Percentiles rank a stretch among this genome's conserved stretches.
phyloP scores from a whole-genome alignment of 2,113 vertebrate genomes.

The Sinocyclocheilus grahami region DNA sequence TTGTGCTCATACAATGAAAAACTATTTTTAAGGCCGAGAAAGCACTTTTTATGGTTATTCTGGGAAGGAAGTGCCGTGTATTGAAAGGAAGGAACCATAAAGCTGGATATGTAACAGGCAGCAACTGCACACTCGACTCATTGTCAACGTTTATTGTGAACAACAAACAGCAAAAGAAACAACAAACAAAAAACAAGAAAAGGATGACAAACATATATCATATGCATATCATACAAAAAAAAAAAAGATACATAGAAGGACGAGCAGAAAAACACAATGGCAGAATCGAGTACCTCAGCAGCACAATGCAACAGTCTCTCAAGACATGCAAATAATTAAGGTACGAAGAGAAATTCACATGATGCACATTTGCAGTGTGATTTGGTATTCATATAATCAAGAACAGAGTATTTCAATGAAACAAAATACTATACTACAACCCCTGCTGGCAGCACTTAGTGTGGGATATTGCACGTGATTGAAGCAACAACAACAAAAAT shows the following conservation, averaged over 20 bases:
- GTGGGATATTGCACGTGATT: constrained; percentile 33
- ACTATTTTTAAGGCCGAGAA: background rate
- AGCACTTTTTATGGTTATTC: background rate
- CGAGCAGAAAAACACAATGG: constrained; percentile 53
- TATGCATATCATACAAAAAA: constrained; percentile 52
- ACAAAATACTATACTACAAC: background rate
- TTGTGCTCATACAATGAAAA: background rate
- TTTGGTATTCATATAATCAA: constrained; percentile 35
- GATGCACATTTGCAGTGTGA: background rate
- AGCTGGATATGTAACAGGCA: background rate
- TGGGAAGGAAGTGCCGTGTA: background rate
- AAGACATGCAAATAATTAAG: constrained; percentile 59
- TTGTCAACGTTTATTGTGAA: constrained; percentile 42
- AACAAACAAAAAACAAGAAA: constrained; percentile 17
- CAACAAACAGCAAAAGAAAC: constrained; percentile 45
- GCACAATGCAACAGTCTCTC: constrained; percentile 64
- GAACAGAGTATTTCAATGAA: background rate
- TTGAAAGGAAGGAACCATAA: background rate
- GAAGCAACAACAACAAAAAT: background rate
- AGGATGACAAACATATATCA: background rate
- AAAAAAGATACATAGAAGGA: constrained; percentile 56
- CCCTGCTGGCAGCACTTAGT: constrained; percentile 5
- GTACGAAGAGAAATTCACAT: background rate
- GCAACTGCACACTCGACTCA: background rate
- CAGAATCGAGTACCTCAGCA: constrained; percentile 61